phyloP scores from a whole-genome alignment of 2,888 invertebrate genomes.

The Pocota personata region DNA sequence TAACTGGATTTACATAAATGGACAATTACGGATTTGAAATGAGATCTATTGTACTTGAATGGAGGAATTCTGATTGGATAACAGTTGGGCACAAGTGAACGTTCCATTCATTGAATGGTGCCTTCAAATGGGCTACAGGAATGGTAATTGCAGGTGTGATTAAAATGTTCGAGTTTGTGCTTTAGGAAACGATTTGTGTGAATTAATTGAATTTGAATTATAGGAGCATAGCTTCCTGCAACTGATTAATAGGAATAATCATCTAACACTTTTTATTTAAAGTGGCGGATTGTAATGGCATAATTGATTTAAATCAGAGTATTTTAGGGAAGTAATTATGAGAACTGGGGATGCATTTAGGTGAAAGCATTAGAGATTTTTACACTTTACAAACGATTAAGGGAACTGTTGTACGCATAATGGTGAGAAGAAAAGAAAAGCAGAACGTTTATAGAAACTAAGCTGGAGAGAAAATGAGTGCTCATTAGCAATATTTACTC shows the following conservation, averaged over 20 bases:
- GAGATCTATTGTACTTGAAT: neutral
- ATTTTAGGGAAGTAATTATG: slow-evolving; percentile 24
- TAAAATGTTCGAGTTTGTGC: slow-evolving; percentile 17
- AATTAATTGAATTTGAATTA: slow-evolving; percentile 37
- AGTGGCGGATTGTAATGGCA: slow-evolving; percentile 12
- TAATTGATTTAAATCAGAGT: slow-evolving; percentile 26
- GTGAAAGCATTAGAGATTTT: neutral
- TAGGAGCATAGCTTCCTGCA: slow-evolving; percentile 10
- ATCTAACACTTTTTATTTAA: neutral
- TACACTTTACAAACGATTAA: no score
- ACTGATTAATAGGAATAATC: neutral
- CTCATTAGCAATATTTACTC: no score
- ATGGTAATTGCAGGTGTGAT: slow-evolving; percentile 56
- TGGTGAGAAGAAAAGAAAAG: no score
- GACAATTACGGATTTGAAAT: neutral
- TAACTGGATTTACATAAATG: neutral
- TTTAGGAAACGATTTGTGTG: neutral
- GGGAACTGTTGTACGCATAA: no score
- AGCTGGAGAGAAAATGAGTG: no score
- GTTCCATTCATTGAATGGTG: neutral
- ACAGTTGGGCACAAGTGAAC: slow-evolving; percentile 20
- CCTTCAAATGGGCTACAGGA: slow-evolving; percentile 18
- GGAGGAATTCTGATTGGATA: slow-evolving; percentile 14
- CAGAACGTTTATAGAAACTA: no score
- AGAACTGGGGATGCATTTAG: neutral